Base-by-base conservation (phyloP, 2,797 vertebrate species). In the Varecia variegata region DNA sequence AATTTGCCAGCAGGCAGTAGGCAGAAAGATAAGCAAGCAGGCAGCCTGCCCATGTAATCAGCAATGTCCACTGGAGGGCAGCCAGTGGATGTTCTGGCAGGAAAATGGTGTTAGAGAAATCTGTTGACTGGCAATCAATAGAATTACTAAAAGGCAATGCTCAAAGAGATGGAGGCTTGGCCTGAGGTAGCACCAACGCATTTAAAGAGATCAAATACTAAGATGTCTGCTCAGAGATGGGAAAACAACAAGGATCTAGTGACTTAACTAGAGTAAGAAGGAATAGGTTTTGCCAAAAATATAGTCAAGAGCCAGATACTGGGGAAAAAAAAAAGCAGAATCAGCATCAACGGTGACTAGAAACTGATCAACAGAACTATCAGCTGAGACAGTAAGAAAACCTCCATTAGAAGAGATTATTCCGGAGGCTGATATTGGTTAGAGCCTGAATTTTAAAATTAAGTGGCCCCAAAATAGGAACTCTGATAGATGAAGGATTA, bases 1-100 rank as follows among this genome's bases (percentile, higher is more conserved):
- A 73, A 80, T 95, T 94, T 74, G 50, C 87, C 91, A 76, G 93
- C 88, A 96, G 86, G 68, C 82, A 88, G 50, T 79, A 96, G 76
- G 80, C 73, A 96, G 85, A 91, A 90, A 95, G 86, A 96, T 95
- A 97, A 91, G 79, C 56, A 94, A 96, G 52, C 68, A 95, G 83
- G 86, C 86, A 97, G 70, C 40, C 70, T 96, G 79, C 93, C 84
- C 71, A 94, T 35, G 25, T 84, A 96, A 95, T 96, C 87, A 95
- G 52, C 70, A 95, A 89, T 81, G 83, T 87, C 79, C 93, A 90
- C 76, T 95, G 93, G 83, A 94, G 94, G 89, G 60, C 32, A 97
- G 89, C 87, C 94, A 95, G 87, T 35, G 43, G 83, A 92, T 97
- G 84, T 94, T 96, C 89, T 96, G 94, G 97, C 87, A 96, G 76